Base-by-base conservation (phyloP, 1,140 invertebrate genomes). In the Drosophila tristis region DNA sequence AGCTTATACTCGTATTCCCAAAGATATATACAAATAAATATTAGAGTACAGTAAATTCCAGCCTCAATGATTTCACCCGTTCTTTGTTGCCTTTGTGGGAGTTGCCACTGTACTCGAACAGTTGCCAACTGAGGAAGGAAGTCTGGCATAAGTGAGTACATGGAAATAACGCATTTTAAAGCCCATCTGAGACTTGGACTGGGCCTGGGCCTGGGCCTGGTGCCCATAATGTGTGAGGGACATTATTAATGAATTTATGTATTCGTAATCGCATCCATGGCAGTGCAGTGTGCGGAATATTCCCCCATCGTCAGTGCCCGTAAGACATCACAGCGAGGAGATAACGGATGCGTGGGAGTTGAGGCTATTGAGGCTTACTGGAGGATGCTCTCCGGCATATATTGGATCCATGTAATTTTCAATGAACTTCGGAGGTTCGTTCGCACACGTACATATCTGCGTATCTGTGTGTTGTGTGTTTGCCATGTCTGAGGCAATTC, bases 241-340 rank as follows among this genome's bases (percentile, higher is more conserved):
- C 67, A 78, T 81, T 74, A 80, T 87, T 81, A 81, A 85, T 85
- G 78, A 66, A 81, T 85, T 86, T 86, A 80, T 80, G 66, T 58
- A 82, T 75, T 57, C 70, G 61, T 49, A 86, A 81, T 78, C 68
- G 54, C 74, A 42, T 58, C 53, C 65, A 39, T 9, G 11, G 11
- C 35, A 39, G 35, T 11, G 9, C 31, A 35, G 2, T 35, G 31
- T 35, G 8, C 13, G 23, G 3, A 25, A 66, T 20, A 7, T 35
- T 8, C 43, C n/a, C 26, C 43, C 63, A 67, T 55, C 62, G 48
- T 23, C 39, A 59, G 43, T 44, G 47, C 39, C 29, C 31, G 50
- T 47, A 68, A 42, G 26, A 16, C 45, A 64, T 9, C 16, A 55
- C 25, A 25, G 53, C 26, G 23, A 49, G 15, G 26, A 50, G 16